These are phyloP conservation scores for Pachycephala philippinensis DNA, from an alignment of 2,113 vertebrate genomes.

Conservation along the genomic window DNA sequence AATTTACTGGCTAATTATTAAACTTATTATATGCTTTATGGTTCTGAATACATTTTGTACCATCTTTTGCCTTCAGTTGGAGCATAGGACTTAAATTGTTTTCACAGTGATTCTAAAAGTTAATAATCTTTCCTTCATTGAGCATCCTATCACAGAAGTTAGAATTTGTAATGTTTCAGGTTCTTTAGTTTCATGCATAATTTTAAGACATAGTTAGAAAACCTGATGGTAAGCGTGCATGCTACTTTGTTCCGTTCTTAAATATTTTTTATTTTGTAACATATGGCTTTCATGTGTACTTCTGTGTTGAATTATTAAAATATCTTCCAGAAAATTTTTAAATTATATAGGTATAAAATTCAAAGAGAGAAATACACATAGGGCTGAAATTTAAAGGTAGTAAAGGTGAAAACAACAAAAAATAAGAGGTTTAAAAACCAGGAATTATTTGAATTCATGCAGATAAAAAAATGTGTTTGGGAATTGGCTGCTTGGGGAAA, in stretches of 20 bases:
- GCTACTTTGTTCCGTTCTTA: background rate
- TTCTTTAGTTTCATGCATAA: background rate
- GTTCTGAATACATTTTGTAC: background rate
- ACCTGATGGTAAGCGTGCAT: background rate
- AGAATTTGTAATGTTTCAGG: background rate
- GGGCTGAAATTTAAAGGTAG: background rate
- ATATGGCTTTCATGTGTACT: background rate
- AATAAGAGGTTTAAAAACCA: background rate
- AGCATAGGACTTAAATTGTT: background rate
- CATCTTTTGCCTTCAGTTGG: background rate
- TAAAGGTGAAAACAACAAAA: background rate
- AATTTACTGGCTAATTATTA: background rate
- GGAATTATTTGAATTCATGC: background rate
- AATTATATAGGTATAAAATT: background rate
- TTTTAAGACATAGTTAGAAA: background rate
- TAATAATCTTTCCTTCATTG: background rate
- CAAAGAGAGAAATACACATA: background rate
- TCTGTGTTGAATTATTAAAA: background rate
- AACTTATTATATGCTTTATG: background rate
- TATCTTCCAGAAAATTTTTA: background rate
- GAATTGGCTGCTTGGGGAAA: background rate
- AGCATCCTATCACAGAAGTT: background rate
- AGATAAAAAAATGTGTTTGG: background rate
- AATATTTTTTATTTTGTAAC: background rate
- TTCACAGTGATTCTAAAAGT: background rate